Conservation (phyloP, 2,888 invertebrate species). For the Drosophila multiciliata region DNA sequence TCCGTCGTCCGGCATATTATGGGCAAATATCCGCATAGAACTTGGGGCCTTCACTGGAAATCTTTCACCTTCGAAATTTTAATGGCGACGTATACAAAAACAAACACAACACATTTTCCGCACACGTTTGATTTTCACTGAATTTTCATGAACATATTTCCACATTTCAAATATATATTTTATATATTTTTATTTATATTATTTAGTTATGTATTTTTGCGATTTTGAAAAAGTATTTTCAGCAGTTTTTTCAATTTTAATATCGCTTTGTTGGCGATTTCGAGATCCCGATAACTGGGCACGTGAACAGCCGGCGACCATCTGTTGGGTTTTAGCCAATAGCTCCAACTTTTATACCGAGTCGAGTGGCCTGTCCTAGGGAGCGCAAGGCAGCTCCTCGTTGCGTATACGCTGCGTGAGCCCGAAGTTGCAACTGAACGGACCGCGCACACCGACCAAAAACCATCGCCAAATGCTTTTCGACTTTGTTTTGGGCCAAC, state of each 20-base stretch:
- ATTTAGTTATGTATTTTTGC: slow-evolving; percentile 3
- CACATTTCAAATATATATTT: slow-evolving; percentile 35
- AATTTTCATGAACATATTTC: slow-evolving; percentile 30
- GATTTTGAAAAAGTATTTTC: background rate
- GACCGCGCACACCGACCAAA: slow-evolving; percentile 46
- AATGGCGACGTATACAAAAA: slow-evolving; percentile 56
- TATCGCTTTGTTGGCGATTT: slow-evolving; percentile 37
- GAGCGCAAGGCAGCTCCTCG: slow-evolving; percentile 24
- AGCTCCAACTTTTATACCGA: slow-evolving; percentile 63
- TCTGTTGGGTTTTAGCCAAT: slow-evolving; percentile 69
- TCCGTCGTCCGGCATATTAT: slow-evolving; percentile 62
- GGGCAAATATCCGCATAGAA: slow-evolving; percentile 54
- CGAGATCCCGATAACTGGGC: slow-evolving; percentile 69
- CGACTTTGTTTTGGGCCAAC: slow-evolving; percentile 59
- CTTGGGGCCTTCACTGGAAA: slow-evolving; percentile 35
- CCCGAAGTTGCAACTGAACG: slow-evolving; percentile 65
- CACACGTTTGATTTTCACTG: slow-evolving; percentile 36
- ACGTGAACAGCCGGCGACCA: slow-evolving; percentile 71
- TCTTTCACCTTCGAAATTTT: slow-evolving; percentile 65
- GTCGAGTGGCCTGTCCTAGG: slow-evolving; percentile 6
- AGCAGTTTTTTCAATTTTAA: slow-evolving; percentile 26
- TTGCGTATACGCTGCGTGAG: slow-evolving; percentile 72
- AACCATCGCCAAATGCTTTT: slow-evolving; percentile 50
- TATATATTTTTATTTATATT: slow-evolving; percentile 28
- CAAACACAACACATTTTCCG: slow-evolving; percentile 55